Evolutionary conservation across 2,888 invertebrate genomes (phyloP).

Genomic region (Xestia sexstrigata): DNA sequence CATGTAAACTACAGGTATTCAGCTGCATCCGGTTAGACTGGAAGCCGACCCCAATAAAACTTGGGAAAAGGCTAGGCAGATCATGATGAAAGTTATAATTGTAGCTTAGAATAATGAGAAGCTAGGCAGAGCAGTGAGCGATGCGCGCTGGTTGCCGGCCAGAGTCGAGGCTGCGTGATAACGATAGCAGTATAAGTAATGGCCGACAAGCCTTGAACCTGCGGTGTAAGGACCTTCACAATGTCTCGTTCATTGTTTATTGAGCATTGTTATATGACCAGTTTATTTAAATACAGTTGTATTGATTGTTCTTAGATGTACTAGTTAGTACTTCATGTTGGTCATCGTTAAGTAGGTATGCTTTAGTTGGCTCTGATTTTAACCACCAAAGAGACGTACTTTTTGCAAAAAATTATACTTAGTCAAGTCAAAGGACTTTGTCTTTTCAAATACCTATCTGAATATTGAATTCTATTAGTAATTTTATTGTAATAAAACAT

Average conservation of each 20-base stretch:
- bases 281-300: conserved; percentile 64
- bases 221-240: conserved; percentile 82
- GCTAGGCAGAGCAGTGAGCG: conserved; percentile 63
- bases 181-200: conserved; percentile 81
- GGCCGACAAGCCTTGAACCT: conserved; percentile 85
- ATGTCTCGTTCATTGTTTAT: conserved; percentile 79
- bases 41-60: too few species aligned
- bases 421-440: neutral
- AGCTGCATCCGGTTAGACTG: too few species aligned
- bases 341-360: neutral
- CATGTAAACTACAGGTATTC: too few species aligned
- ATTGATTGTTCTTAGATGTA: conserved; percentile 64
- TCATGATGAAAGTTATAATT: conserved; percentile 36
- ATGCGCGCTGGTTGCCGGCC: conserved; percentile 65
- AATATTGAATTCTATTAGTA: neutral
- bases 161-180: conserved; percentile 74
- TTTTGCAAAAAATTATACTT: neutral
- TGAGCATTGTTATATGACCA: conserved; percentile 66
- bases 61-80: too few species aligned
- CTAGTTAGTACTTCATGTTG: conserved; percentile 36
- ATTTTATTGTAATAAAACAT: neutral
- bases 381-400: neutral
- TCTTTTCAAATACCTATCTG: too few species aligned
- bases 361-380: conserved; percentile 31
- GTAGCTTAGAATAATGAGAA: conserved; percentile 33